Evolutionary conservation across 2,888 invertebrate genomes (phyloP).

Genomic region (Pemphredon lugubris): DNA sequence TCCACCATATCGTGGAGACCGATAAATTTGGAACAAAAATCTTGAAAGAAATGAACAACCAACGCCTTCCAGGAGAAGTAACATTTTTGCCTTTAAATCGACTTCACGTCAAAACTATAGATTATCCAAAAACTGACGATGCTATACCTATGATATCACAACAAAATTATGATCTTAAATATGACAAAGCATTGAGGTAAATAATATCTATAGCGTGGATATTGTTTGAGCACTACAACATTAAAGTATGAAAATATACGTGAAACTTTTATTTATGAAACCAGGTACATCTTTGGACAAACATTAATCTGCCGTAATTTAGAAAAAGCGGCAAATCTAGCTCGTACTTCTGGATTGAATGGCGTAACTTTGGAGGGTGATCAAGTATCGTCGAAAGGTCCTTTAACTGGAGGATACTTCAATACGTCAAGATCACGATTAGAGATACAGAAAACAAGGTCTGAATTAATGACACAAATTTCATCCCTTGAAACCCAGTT

Average conservation of each 20-base stretch:
- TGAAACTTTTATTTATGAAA: slow-evolving; percentile 17
- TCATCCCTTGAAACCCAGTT: slow-evolving; percentile 89
- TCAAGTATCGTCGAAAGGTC: slow-evolving; percentile 97
- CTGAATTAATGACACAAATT: slow-evolving; percentile 92
- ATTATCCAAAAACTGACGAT: slow-evolving; percentile 90
- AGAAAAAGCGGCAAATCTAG: slow-evolving; percentile 97
- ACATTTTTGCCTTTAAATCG: slow-evolving; percentile 99
- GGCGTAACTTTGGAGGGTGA: slow-evolving; percentile 99
- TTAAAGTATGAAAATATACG: background rate
- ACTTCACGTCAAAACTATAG: slow-evolving; percentile 86
- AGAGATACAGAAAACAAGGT: slow-evolving; percentile 96
- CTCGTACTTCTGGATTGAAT: slow-evolving; percentile 97
- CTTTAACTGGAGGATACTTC: slow-evolving; percentile 99
- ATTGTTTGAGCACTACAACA: background rate
- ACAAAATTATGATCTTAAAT: slow-evolving; percentile 92
- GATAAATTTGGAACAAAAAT: slow-evolving; percentile 98
- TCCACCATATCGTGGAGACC: slow-evolving; percentile 99
- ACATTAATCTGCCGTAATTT: slow-evolving; percentile 98
- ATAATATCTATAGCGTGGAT: slow-evolving; percentile 6
- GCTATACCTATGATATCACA: slow-evolving; percentile 99
- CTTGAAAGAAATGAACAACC: slow-evolving; percentile 98
- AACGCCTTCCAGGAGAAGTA: slow-evolving; percentile 97
- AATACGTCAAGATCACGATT: slow-evolving; percentile 96
- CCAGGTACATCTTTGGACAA: slow-evolving; percentile 95
- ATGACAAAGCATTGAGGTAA: slow-evolving; percentile 93